A percentile compares a stretch with the other conserved stretches of the same genome.
phyloP scores from a whole-genome alignment of 2,888 invertebrate genomes.

The Chaetogeoica ovagalla region DNA sequence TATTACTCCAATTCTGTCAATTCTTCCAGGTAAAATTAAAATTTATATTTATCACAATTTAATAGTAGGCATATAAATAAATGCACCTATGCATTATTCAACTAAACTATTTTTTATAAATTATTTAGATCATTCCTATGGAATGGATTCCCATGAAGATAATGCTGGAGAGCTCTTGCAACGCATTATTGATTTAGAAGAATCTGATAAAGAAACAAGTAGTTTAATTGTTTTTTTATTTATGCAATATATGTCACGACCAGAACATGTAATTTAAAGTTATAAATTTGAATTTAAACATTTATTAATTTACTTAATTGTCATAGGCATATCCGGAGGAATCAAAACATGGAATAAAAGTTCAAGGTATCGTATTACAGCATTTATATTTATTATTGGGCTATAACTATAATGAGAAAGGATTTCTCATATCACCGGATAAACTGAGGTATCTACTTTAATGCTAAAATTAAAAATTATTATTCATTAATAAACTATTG shows the following conservation, averaged over 20 bases:
- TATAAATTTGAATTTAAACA: constrained; percentile 41
- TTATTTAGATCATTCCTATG: constrained; percentile 44
- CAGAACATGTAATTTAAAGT: constrained; percentile 65
- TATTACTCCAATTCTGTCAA: constrained; percentile 46
- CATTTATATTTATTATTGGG: constrained; percentile 92
- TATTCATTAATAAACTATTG: background rate
- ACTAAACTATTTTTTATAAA: background rate
- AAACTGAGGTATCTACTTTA: constrained; percentile 70
- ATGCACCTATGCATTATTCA: background rate
- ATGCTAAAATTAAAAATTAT: constrained; percentile 35
- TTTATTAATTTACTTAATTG: constrained; percentile 38
- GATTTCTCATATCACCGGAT: constrained; percentile 87
- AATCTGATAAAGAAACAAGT: constrained; percentile 92
- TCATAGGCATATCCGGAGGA: constrained; percentile 79
- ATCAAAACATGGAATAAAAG: constrained; percentile 77
- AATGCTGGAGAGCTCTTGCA: constrained; percentile 79
- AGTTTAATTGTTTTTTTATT: constrained; percentile 92
- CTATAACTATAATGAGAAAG: constrained; percentile 87
- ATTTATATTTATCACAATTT: background rate
- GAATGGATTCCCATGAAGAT: constrained; percentile 67
- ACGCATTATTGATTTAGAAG: constrained; percentile 88
- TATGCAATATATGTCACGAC: constrained; percentile 90
- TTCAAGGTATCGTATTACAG: constrained; percentile 83
- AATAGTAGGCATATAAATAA: background rate
- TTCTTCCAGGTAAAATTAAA: constrained; percentile 37